Evolutionary conservation across 2,113 vertebrate species (phyloP), one percentile per base, ranked within the genome.

Genomic region (Crocuta crocuta): DNA sequence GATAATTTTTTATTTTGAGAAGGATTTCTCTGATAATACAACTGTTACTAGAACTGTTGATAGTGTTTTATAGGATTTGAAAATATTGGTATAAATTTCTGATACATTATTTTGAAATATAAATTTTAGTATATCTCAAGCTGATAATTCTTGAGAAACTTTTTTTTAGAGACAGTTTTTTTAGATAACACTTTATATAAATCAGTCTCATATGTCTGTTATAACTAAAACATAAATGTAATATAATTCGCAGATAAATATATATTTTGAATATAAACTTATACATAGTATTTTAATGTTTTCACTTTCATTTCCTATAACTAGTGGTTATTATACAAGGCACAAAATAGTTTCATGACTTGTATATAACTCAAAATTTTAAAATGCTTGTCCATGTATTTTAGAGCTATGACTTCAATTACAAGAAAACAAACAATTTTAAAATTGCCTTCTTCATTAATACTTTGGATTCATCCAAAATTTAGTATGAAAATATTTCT

Each of bases 71-170:
- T 71, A 63, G 33, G 10, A 26, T 78, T 9, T 43, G 53, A 80
- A 45, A 70, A 86, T 4, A 4, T 17, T 58, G 45, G 5, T 7
- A 70, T 88, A 53, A 2, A 78, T 63, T 89, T 63, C 43, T 53
- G 24, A 61, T 55, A 79, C 89, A 82, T 79, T 78, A 84, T 71
- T 89, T 65, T 73, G 17, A 89, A 95, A 79, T 95, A 84, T 65
- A 84, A 35, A 50, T 89, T 87, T 71, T 53, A 74, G 13, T 70
- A 21, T 73, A 53, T 61, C 24, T 89, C 61, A 17, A n/a, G 65
- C 53, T 66, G 24, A 78, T 88, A 81, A 97, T 85, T 91, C 43
- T 80, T 66, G 53, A 94, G 33, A 15, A 89, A 61, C 11, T 66
- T 5, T 43, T 92, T 90, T 85, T 45, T 55, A 63, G 10, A 82